phyloP scores from a whole-genome alignment of 2,888 invertebrate species.

The Apeira syringaria region DNA sequence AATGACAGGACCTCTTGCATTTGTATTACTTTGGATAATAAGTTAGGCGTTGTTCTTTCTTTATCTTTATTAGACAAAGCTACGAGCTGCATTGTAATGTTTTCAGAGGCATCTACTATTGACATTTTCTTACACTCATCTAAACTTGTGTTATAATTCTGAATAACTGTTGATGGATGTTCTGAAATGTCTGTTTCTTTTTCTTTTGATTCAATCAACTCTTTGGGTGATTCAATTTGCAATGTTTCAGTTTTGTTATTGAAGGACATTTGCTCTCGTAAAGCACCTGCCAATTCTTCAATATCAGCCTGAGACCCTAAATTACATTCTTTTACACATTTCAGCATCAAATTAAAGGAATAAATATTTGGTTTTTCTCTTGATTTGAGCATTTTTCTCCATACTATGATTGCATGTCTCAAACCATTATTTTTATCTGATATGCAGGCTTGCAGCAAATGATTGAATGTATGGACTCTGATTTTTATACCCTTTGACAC shows the following conservation, averaged over 20 bases:
- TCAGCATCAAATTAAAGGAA: slow-evolving; percentile 92
- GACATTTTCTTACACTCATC: slow-evolving; percentile 18
- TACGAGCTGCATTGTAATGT: slow-evolving; percentile 38
- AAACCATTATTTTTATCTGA: slow-evolving; percentile 91
- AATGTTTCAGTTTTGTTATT: slow-evolving; percentile 22
- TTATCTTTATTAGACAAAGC: slow-evolving; percentile 27
- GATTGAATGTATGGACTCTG: slow-evolving; percentile 88
- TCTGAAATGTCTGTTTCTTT: background rate
- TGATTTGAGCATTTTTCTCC: slow-evolving; percentile 90
- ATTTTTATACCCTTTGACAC: slow-evolving; percentile 83
- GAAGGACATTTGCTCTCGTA: slow-evolving; percentile 50
- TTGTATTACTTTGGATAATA: slow-evolving; percentile 84
- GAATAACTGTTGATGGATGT: too few relatives aligned
- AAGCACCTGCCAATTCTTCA: slow-evolving; percentile 69
- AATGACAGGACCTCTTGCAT: slow-evolving; percentile 85
- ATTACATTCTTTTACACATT: slow-evolving; percentile 91
- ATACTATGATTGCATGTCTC: slow-evolving; percentile 91
- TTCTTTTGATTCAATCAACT: too few relatives aligned
- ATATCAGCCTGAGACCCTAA: slow-evolving; percentile 87
- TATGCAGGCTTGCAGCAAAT: slow-evolving; percentile 93
- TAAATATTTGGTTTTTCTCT: slow-evolving; percentile 87
- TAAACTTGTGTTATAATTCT: slow-evolving; percentile 3
- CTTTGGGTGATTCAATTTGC: slow-evolving; percentile 32
- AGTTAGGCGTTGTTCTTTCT: slow-evolving; percentile 82
- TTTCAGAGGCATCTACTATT: slow-evolving; percentile 24